Base-by-base conservation (phyloP, 92 coral and sea anemone species). In the Umimayanthus kanabou region DNA sequence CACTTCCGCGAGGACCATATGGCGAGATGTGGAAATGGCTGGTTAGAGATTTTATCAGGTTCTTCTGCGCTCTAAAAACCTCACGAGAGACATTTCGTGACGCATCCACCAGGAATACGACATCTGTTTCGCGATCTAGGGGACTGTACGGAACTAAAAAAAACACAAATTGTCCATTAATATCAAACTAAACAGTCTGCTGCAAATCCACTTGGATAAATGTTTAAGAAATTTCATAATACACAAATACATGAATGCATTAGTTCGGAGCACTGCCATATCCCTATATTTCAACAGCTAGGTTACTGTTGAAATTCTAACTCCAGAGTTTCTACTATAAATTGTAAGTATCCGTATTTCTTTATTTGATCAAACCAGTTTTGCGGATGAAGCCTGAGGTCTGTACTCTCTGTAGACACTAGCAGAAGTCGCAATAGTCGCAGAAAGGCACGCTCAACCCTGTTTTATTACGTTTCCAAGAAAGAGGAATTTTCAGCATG, bases 71-170 rank as follows among this genome's bases (percentile, higher is more conserved):
- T 14, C 72, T 80, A 45, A 90, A 90, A 13, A 37, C 81, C 13
- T 80, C 80, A n/a, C 8, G 26, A 58, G 82, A 84, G 1, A 80
- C 89, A 78, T 80, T 84, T 77, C 81, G 86, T 33, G 92, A 89
- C 4, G 85, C 92, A 89, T 89, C 92, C 73, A 89, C 28, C 22
- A 89, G 81, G 67, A 89, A 88, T 6, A 89, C 65, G 11, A 89
- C 73, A 79, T 89, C 92, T 25, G 84, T 53, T 80, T 80, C 11
- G 26, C 84, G 84, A 3, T 33, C 18, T 7, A 80, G 72, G 30
- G 84, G 84, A 57, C 71, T 80, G 28, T 57, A 57, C 20, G 84
- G 49, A 10, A 80, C 84, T 80, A 25, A 74, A 9, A 73, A 67
- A 74, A 39, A 9, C 42, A 76, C 40, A 33, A 10, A 39, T 1